Conservation (phyloP, 2,113 vertebrate genomes). For the Amphiprion percula region DNA sequence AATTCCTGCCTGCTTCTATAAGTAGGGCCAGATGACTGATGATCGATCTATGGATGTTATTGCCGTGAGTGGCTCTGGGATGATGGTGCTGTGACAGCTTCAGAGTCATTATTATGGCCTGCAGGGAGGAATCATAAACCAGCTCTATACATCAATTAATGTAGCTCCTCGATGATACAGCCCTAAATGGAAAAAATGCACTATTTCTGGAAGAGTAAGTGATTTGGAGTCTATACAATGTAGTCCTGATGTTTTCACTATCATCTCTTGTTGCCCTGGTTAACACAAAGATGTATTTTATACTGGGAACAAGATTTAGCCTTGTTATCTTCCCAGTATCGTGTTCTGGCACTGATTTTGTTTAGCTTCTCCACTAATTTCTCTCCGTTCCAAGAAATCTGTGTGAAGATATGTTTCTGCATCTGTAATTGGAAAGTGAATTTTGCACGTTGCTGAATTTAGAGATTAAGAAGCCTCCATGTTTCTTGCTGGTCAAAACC, state of each 20-base stretch:
- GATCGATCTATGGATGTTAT: slow-evolving; percentile 59
- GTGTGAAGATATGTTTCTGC: slow-evolving; percentile 7
- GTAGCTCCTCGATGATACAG: slow-evolving; percentile 6
- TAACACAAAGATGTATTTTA: background rate
- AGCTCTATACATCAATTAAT: slow-evolving; percentile 46
- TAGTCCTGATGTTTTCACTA: slow-evolving; percentile 12
- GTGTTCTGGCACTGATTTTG: slow-evolving; percentile 11
- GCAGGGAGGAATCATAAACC: slow-evolving; percentile 49
- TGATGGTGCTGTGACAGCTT: slow-evolving; percentile 43
- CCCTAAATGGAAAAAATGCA: slow-evolving; percentile 28
- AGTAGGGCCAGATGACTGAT: slow-evolving; percentile 48
- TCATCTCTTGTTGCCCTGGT: slow-evolving; percentile 1
- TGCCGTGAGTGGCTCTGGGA: slow-evolving; percentile 41
- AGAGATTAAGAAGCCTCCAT: background rate
- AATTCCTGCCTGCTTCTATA: slow-evolving; percentile 51
- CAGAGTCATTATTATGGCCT: slow-evolving; percentile 44
- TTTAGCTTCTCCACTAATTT: background rate
- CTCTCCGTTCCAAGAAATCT: background rate
- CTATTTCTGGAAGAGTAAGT: slow-evolving; percentile 10
- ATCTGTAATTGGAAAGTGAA: slow-evolving; percentile 2
- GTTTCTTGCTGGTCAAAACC: slow-evolving; percentile 3
- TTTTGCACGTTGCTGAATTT: slow-evolving; percentile 2
- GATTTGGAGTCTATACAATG: slow-evolving; percentile 18
- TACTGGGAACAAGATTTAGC: background rate
- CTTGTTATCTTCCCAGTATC: background rate